phyloP scores from a whole-genome alignment of 2,888 invertebrate species.

The Ctenicera cuprea region DNA sequence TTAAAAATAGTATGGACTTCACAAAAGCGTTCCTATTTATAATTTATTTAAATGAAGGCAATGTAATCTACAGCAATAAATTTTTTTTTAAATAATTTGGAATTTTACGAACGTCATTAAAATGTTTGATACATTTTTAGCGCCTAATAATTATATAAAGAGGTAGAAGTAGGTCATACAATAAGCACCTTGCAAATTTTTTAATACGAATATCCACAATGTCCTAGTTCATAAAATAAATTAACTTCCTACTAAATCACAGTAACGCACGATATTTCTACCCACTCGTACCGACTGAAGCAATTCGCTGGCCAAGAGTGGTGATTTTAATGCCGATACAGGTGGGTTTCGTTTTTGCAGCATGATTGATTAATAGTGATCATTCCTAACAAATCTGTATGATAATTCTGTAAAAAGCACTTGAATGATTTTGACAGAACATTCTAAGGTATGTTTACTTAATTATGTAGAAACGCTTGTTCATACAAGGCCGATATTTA shows the following conservation, averaged over 20 bases:
- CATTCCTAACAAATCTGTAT: too few relatives aligned
- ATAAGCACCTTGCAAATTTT: too few relatives aligned
- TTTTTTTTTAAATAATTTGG: too few relatives aligned
- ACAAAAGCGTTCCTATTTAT: too few relatives aligned
- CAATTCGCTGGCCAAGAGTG: not conserved
- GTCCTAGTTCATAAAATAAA: constrained; percentile 15
- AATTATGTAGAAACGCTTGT: constrained; percentile 17
- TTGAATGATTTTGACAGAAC: not conserved
- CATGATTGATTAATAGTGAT: not conserved
- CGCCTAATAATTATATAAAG: too few relatives aligned
- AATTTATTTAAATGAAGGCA: too few relatives aligned
- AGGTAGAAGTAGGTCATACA: too few relatives aligned
- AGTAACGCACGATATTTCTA: not conserved
- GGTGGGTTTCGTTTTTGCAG: not conserved
- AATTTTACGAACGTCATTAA: too few relatives aligned
- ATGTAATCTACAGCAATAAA: too few relatives aligned
- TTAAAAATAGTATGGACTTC: too few relatives aligned
- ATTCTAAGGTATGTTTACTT: not conserved
- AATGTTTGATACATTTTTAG: too few relatives aligned
- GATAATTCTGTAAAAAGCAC: too few relatives aligned
- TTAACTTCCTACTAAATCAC: constrained; percentile 24
- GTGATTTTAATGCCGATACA: not conserved
- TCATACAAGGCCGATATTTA: constrained; percentile 18
- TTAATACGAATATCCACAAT: not conserved
- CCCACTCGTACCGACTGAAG: not conserved